Conservation (phyloP, 2,113 vertebrate genomes). For the Stegostoma tigrinum region DNA sequence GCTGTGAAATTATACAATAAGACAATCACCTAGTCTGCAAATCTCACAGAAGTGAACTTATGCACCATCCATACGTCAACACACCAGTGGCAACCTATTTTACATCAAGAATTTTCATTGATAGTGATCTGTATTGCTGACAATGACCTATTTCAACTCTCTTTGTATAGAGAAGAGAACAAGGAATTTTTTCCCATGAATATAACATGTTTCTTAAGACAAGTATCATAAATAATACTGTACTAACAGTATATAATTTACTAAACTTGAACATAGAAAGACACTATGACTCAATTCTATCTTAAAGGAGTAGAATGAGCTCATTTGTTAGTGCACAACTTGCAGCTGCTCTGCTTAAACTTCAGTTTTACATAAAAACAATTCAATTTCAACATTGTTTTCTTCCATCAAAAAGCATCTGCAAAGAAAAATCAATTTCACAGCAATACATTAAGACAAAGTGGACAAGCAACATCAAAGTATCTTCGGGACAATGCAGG, state of each 20-base stretch:
- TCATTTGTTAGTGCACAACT: neutral
- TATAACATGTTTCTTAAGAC: neutral
- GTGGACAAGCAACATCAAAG: neutral
- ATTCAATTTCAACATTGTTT: neutral
- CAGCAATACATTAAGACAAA: neutral
- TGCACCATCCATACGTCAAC: neutral
- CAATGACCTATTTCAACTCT: neutral
- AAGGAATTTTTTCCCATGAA: neutral
- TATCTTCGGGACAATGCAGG: neutral
- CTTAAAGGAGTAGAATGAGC: neutral
- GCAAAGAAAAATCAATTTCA: neutral
- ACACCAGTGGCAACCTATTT: neutral
- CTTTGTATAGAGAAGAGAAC: neutral
- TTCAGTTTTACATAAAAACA: neutral
- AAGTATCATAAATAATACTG: slow-evolving; percentile 11
- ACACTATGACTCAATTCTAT: neutral
- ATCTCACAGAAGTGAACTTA: neutral
- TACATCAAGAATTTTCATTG: neutral
- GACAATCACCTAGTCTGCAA: neutral
- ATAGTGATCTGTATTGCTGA: neutral
- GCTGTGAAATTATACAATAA: neutral
- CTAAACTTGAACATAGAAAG: neutral
- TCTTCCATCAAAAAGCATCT: no score
- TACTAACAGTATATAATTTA: neutral
- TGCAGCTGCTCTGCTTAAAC: neutral